These are phyloP conservation scores for Osmerus mordax DNA, from an alignment of 2,113 vertebrate genomes.

Conservation along the genomic window DNA sequence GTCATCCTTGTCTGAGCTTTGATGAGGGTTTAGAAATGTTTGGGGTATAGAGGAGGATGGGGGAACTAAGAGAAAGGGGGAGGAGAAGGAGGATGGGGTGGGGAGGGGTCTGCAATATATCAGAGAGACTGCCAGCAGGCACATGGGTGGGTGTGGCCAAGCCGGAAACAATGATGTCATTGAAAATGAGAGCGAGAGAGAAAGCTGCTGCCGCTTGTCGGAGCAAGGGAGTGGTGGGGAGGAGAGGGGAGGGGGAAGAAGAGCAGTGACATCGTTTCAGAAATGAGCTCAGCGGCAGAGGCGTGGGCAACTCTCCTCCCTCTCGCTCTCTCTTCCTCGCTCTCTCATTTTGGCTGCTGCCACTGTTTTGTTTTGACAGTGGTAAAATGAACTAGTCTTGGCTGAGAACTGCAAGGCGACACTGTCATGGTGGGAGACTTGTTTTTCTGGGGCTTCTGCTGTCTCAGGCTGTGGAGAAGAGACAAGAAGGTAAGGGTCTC, in stretches of 20 bases:
- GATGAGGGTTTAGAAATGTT: background rate
- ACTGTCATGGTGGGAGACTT: constrained; percentile 74
- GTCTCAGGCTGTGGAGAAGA: constrained; percentile 72
- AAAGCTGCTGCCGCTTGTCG: constrained; percentile 1
- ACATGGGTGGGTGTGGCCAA: constrained; percentile 49
- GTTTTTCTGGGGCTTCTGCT: constrained; percentile 77
- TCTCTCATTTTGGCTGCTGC: constrained; percentile 26
- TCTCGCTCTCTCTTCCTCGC: constrained; percentile 23
- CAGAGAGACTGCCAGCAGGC: constrained; percentile 27
- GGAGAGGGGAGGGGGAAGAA: background rate
- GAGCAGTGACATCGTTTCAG: constrained; percentile 3
- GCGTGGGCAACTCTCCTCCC: constrained; percentile 45
- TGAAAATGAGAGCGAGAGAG: constrained; percentile 21
- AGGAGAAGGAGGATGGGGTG: constrained; percentile 5
- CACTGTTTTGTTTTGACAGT: constrained; percentile 59
- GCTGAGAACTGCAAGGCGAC: constrained; percentile 9
- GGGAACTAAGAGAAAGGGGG: background rate
- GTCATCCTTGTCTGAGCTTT: background rate
- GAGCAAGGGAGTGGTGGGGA: background rate
- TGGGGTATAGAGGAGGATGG: background rate
- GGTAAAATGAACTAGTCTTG: constrained; percentile 61
- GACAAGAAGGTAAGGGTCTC: constrained; percentile 73
- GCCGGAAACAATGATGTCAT: constrained; percentile 72
- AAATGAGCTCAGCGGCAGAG: constrained; percentile 64
- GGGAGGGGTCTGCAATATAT: constrained; percentile 33